A percentile compares a stretch with the other conserved stretches of the same genome.
Conservation (phyloP, 2,888 invertebrate species). For the Eupithecia dodoneata region DNA sequence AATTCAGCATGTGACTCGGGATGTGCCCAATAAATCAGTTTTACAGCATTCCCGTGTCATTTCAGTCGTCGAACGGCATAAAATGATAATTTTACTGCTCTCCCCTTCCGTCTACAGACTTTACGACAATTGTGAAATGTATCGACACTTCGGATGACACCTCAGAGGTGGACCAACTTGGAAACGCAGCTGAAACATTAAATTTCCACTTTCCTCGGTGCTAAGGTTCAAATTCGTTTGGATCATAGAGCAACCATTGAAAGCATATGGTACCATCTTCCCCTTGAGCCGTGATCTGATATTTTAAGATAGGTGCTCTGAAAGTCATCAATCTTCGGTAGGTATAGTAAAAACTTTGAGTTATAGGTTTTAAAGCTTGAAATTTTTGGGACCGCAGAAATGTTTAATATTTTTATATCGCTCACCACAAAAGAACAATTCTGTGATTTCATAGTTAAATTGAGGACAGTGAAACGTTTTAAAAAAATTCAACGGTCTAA, state of each 20-base stretch:
- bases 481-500: not conserved
- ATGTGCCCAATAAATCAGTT: conserved; percentile 83
- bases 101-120: conserved; percentile 82
- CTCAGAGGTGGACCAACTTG: conserved; percentile 67
- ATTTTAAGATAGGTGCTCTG: conserved; percentile 71
- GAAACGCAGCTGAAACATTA: conserved; percentile 44
- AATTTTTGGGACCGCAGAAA: conserved; percentile 30
- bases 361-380: conserved; percentile 38
- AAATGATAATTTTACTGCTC: conserved; percentile 84
- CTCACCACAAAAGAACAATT: conserved; percentile 4
- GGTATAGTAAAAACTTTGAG: conserved; percentile 58
- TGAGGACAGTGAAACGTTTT: not conserved
- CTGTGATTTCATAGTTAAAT: not conserved
- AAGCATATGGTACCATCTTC: conserved; percentile 72
- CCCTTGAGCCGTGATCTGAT: conserved; percentile 57
- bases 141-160: conserved; percentile 83
- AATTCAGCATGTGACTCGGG: conserved; percentile 81
- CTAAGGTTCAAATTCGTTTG: conserved; percentile 57
- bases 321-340: conserved; percentile 77
- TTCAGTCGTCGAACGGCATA: conserved; percentile 84
- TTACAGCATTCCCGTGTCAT: conserved; percentile 84
- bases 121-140: conserved; percentile 85
- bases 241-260: conserved; percentile 53
- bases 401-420: not conserved
- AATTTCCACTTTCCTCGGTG: conserved; percentile 46